Base-by-base conservation (phyloP, 1,140 invertebrate species). In the Drosophila eugracilis region DNA sequence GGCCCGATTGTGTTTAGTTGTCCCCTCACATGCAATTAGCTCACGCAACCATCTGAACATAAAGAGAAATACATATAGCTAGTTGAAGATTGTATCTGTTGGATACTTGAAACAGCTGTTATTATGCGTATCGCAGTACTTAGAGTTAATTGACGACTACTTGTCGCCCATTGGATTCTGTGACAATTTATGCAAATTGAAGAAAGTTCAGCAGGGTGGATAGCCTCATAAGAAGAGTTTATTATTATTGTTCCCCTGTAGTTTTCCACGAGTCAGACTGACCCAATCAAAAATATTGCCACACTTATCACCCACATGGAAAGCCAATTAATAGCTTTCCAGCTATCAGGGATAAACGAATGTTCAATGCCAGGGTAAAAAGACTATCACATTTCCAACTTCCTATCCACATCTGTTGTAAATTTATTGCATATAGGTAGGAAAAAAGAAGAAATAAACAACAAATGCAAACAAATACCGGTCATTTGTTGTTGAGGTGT, bases 121-220 rank as follows among this genome's bases (percentile, higher is more conserved):
- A 34, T 45, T 30, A 10, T 59, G 45, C 52, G 52, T 62, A 36
- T 21, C 30, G 10, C 10, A 4, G 41, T 63, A 54, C 5, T 53
- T 73, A 21, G 49, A 42, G 55, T 30, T 30, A 73, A 73, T 73
- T 73, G 70, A 73, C 47, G 17, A n/a, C 19, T 21, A 42, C 54
- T 67, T 42, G 45, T 19, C 32, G 32, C 4, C 41, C 41, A 14
- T 41, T 49, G 19, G 30, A 7, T 14, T 26, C 26, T 39, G 21
- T 15, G 10, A 2, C 63, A 69, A 69, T 67, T 69, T 69, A 69
- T 67, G 65, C 28, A 69, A 67, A 69, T 69, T 69, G 28, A 67
- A 53, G 65, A 67, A 44, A 52, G 63, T 67, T 67, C 36, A 66
- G 17, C 1, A 34, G 41, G 42, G 22, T 45, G 21, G 22, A 45